Conservation (phyloP, 2,888 invertebrate genomes). For the Tholera decimalis region DNA sequence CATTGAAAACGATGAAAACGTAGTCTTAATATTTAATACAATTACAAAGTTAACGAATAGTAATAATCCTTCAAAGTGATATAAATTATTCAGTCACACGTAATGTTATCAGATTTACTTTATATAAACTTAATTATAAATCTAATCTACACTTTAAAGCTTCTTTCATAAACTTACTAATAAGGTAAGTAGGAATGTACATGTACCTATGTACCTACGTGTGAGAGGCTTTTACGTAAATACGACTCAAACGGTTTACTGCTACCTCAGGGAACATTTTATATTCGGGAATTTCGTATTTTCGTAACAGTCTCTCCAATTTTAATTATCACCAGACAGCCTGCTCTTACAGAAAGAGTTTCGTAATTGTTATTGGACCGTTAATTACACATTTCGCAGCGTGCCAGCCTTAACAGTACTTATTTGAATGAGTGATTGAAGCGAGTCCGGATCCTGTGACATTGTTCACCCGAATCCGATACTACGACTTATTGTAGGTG, state of each 20-base stretch:
- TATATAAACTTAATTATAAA: slow-evolving; percentile 68
- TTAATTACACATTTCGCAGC: slow-evolving; percentile 23
- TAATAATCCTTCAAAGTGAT: slow-evolving; percentile 63
- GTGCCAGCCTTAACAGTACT: neutral
- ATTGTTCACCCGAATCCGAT: slow-evolving; percentile 9
- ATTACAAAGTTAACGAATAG: slow-evolving; percentile 65
- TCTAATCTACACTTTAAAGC: slow-evolving; percentile 85
- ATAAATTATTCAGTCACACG: slow-evolving; percentile 76
- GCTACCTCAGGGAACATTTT: slow-evolving; percentile 29
- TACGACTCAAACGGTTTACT: slow-evolving; percentile 35
- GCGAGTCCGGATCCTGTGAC: neutral
- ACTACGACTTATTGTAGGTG: slow-evolving; percentile 23
- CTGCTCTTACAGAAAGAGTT: slow-evolving; percentile 41
- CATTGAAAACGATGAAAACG: slow-evolving; percentile 48
- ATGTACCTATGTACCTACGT: slow-evolving; percentile 49
- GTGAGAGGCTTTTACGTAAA: slow-evolving; percentile 42
- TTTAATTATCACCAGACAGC: slow-evolving; percentile 47
- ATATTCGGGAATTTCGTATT: slow-evolving; percentile 33
- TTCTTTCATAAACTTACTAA: slow-evolving; percentile 83
- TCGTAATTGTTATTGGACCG: slow-evolving; percentile 30
- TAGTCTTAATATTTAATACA: slow-evolving; percentile 40
- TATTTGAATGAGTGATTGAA: slow-evolving; percentile 22
- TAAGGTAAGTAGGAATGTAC: slow-evolving; percentile 76
- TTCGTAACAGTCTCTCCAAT: slow-evolving; percentile 45
- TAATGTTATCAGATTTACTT: slow-evolving; percentile 71